These are phyloP conservation scores for Botia almorhae DNA, from an alignment of 2,797 vertebrate genomes.

Conservation along the genomic window DNA sequence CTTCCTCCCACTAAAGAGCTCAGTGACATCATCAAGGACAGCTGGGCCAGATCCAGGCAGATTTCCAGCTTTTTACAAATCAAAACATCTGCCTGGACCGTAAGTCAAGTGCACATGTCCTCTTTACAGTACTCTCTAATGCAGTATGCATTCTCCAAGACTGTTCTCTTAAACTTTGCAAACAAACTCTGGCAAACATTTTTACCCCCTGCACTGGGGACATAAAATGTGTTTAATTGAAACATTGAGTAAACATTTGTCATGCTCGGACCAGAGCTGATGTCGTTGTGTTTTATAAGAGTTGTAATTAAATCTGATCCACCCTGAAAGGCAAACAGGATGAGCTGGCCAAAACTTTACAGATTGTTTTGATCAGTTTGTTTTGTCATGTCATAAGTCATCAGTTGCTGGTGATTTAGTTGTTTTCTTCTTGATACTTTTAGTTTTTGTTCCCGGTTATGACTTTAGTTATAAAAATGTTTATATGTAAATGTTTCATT, in stretches of 20 bases:
- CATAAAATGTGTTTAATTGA: slow-evolving; percentile 3
- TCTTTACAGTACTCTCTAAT: background rate
- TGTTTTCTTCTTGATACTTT: background rate
- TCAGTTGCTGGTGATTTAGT: slow-evolving; percentile 13
- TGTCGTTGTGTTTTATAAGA: background rate
- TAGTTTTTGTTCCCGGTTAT: background rate
- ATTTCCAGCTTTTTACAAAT: slow-evolving; percentile 28
- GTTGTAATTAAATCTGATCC: slow-evolving; percentile 21
- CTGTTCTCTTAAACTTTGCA: slow-evolving; percentile 21
- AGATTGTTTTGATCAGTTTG: slow-evolving; percentile 1
- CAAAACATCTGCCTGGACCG: slow-evolving; percentile 37
- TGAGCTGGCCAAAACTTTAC: background rate
- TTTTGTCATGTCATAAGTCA: background rate
- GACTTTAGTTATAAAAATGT: background rate
- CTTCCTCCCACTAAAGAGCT: slow-evolving; percentile 72
- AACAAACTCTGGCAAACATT: slow-evolving; percentile 15
- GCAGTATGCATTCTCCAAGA: background rate
- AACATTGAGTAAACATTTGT: slow-evolving; percentile 33
- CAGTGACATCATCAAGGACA: slow-evolving; percentile 74
- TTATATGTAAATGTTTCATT: background rate
- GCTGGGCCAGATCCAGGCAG: slow-evolving; percentile 39
- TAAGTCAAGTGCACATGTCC: background rate
- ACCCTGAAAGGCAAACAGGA: slow-evolving; percentile 29
- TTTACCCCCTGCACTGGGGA: background rate
- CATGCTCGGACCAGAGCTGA: slow-evolving; percentile 1